Conservation (phyloP, 1,140 invertebrate species). For the Hyphantria cunea region DNA sequence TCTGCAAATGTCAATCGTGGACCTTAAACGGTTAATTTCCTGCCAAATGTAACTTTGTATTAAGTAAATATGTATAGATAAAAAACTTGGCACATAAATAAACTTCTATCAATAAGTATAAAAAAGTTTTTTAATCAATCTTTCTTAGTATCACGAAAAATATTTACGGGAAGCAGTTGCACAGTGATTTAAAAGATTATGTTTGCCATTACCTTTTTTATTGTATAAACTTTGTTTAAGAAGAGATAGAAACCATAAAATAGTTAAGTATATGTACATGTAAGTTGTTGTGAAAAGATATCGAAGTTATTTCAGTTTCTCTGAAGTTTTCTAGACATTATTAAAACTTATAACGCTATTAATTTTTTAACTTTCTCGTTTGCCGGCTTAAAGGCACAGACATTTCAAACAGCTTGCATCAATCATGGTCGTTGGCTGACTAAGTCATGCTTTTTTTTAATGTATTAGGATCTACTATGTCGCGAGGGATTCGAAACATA, state of each 20-base stretch:
- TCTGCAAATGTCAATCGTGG: slow-evolving; percentile 30
- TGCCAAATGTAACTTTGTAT: slow-evolving; percentile 28
- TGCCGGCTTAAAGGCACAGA: too few relatives aligned
- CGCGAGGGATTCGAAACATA: too few relatives aligned
- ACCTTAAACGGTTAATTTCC: slow-evolving; percentile 37
- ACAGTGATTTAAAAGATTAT: slow-evolving; percentile 24
- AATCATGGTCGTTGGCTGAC: too few relatives aligned
- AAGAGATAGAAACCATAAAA: not conserved
- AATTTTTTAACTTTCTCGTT: too few relatives aligned
- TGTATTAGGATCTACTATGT: too few relatives aligned
- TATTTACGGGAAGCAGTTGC: slow-evolving; percentile 22
- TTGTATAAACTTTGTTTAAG: not conserved
- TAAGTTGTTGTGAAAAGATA: too few relatives aligned
- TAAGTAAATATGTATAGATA: slow-evolving; percentile 15
- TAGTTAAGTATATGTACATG: too few relatives aligned
- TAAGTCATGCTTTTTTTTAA: too few relatives aligned
- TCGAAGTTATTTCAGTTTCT: too few relatives aligned
- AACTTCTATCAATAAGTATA: slow-evolving; percentile 22
- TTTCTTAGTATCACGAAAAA: slow-evolving; percentile 13
- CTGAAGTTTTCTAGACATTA: too few relatives aligned
- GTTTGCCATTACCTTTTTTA: slow-evolving; percentile 18
- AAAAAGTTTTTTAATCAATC: slow-evolving; percentile 41
- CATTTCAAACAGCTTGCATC: too few relatives aligned
- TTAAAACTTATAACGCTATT: too few relatives aligned
- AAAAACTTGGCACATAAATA: slow-evolving; percentile 31